A percentile compares a stretch with the other conserved stretches of the same genome.
These are phyloP conservation scores for Menura novaehollandiae DNA, from an alignment of 2,113 vertebrate species.

Conservation along the genomic window DNA sequence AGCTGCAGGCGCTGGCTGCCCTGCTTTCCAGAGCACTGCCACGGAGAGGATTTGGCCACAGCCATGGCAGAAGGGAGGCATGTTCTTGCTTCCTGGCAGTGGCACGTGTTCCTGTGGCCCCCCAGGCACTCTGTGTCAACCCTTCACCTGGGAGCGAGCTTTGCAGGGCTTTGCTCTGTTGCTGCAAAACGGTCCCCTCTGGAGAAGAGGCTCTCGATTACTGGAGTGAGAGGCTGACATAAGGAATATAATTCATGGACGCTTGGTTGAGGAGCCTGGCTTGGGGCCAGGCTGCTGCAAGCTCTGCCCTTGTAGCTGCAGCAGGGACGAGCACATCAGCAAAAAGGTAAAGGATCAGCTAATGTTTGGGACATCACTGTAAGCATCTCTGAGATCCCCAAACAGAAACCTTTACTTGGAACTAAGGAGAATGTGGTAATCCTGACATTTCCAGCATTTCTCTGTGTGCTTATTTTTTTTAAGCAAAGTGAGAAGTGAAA, in stretches of 20 bases:
- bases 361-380: background rate
- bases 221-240: background rate
- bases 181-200: background rate
- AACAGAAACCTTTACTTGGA: background rate
- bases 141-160: background rate
- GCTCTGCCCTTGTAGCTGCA: background rate
- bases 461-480: background rate
- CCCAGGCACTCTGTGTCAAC: fast-evolving
- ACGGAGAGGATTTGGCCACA: background rate
- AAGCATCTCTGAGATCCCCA: background rate
- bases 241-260: background rate
- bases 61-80: background rate
- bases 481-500: background rate
- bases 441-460: background rate
- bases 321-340: background rate
- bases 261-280: background rate
- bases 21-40: background rate
- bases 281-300: background rate
- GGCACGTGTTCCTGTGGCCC: background rate
- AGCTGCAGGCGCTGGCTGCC: constrained; percentile 5
- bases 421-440: background rate
- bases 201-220: background rate
- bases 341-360: background rate
- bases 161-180: background rate
- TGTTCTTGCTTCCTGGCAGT: background rate